Base-by-base conservation (phyloP, 2,113 vertebrate genomes). In the Pteronura brasiliensis region DNA sequence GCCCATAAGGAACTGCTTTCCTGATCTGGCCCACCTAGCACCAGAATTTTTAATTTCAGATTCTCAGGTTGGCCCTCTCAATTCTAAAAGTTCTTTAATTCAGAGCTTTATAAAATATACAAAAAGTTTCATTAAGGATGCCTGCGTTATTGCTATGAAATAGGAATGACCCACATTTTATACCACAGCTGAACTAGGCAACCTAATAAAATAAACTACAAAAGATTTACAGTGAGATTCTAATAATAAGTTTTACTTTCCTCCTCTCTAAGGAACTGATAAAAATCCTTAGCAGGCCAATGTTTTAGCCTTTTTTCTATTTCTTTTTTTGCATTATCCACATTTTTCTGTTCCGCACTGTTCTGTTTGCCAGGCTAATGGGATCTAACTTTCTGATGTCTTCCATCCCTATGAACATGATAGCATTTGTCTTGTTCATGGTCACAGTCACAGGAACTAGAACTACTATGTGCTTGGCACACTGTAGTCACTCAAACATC, bases 121-220 rank as follows among this genome's bases (percentile, higher is more conserved):
- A 89, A n/a, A 97, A 88, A 3, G 1, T 82, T 92, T 76, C 39
- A 6, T 80, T 91, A 91, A 89, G 65, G 77, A 76, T 34, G 39
- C 74, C 52, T 87, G 17, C 47, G 1, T 84, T 49, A 61, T 85
- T n/a, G 0, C n/a, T 89, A 3, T 81, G 52, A 39, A 80, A 93
- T 31, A 9, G 74, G 34, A 95, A 86, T 92, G 72, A 77, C 90
- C 92, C 93, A 85, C 36, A 93, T 97, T 97, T 95, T 76, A 89
- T 23, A 47, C 20, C 31, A 79, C 39, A 86, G 59, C 39, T 79
- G 67, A 94, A 72, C 42, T 81, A 91, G 59, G 14, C 67, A 92
- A 92, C 81, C 47, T 88, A 85, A 94, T 88, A 90, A 93, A 95
- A 94, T 57, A 96, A 93, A 93, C 55, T 20, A 39, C 8, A 42